phyloP scores from a whole-genome alignment of 2,888 invertebrate genomes.

The Hirtodrosophila confusa region DNA sequence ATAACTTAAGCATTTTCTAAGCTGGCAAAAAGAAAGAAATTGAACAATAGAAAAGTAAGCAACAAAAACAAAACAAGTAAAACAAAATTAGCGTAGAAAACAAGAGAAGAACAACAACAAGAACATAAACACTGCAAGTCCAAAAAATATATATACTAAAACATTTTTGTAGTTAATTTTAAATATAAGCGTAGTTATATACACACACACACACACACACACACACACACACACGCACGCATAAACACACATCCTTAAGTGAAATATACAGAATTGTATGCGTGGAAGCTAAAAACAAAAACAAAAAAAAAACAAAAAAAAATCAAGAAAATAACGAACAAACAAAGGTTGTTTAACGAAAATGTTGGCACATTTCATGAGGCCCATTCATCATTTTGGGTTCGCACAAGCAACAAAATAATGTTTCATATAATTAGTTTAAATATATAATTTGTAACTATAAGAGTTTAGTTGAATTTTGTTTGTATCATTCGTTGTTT shows the following conservation, averaged over 20 bases:
- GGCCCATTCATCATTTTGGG: constrained; percentile 17
- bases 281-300: constrained; percentile 44
- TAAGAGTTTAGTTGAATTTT: constrained; percentile 67
- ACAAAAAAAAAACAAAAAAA: constrained; percentile 9
- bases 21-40: constrained; percentile 37
- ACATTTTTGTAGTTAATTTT: constrained; percentile 72
- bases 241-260: constrained; percentile 23
- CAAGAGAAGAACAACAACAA: constrained; percentile 11
- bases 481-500: constrained; percentile 50
- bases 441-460: constrained; percentile 21
- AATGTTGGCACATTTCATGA: constrained; percentile 22
- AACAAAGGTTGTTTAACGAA: constrained; percentile 55
- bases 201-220: constrained; percentile 41
- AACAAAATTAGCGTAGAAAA: constrained; percentile 26
- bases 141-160: constrained; percentile 66
- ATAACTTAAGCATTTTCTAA: constrained; percentile 47
- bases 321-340: constrained; percentile 15
- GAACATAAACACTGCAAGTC: constrained; percentile 61
- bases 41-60: constrained; percentile 52
- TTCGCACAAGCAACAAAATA: constrained; percentile 42
- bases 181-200: constrained; percentile 61
- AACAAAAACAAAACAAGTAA: constrained; percentile 23
- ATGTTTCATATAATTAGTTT: constrained; percentile 23
- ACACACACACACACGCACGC: constrained; percentile 38
- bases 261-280: constrained; percentile 27